phyloP scores from a whole-genome alignment of 2,113 vertebrate genomes.

The Raphicerus campestris region DNA sequence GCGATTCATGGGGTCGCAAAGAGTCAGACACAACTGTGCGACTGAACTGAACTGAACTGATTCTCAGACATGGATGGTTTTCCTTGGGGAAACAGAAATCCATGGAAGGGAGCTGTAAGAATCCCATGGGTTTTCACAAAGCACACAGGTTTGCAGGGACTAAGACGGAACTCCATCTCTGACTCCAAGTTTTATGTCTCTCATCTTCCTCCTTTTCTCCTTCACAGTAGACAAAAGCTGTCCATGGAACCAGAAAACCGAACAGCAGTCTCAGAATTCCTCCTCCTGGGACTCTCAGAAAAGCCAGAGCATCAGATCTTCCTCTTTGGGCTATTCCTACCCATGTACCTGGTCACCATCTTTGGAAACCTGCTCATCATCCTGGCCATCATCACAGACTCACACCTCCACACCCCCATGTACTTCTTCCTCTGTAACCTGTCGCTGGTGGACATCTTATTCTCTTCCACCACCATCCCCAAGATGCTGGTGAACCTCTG shows the following conservation, averaged over 20 bases:
- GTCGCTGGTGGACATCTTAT: not conserved
- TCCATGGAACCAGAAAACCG: slow-evolving; percentile 41
- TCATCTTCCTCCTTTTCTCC: not conserved
- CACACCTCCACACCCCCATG: slow-evolving; percentile 38
- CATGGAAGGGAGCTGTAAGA: not conserved
- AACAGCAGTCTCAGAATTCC: slow-evolving; percentile 43
- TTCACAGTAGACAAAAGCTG: not conserved
- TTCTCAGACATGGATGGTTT: not conserved
- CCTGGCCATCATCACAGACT: not conserved
- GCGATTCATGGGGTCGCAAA: too few relatives aligned
- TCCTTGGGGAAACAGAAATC: not conserved
- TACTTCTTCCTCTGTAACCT: slow-evolving; percentile 71
- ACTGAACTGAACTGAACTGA: too few relatives aligned
- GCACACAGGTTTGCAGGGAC: not conserved
- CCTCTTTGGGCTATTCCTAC: slow-evolving; percentile 49
- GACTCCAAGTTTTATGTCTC: not conserved
- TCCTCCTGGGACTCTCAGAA: slow-evolving; percentile 61
- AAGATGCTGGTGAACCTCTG: slow-evolving; percentile 54
- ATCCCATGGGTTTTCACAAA: not conserved
- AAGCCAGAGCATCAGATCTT: slow-evolving; percentile 19
- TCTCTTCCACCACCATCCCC: slow-evolving; percentile 60
- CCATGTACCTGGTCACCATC: slow-evolving; percentile 44
- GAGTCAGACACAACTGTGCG: too few relatives aligned
- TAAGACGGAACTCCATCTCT: not conserved
- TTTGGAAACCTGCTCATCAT: slow-evolving; percentile 60